Base-by-base conservation (phyloP, 2,888 invertebrate genomes). In the Pyrochroa serraticornis region DNA sequence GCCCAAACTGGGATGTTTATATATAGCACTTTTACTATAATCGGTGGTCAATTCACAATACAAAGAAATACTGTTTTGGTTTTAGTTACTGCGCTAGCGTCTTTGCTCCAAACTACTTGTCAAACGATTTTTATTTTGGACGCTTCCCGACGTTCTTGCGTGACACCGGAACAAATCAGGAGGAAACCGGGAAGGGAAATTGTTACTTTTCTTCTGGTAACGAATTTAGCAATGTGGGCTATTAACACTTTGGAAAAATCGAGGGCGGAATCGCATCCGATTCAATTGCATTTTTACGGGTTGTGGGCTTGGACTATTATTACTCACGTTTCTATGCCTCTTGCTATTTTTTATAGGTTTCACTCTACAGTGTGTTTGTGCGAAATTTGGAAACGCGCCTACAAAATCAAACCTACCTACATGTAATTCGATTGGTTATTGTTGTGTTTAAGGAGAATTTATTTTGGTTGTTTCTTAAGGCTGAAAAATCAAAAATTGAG, bases 281-380 rank as follows among this genome's bases (percentile, higher is more conserved):
- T 91, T 8, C 93, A 94, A 73, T 80, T 92, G 8, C 80, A 87
- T 46, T 93, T 94, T 79, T 93, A 90, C 74, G 93, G 93, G 0
- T 85, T 90, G 0, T 93, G 93, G 92, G 91, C 91, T 1, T 95
- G 94, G 94, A 92, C 93, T 0, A 91, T 94, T 66, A 93, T 95
- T 68, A 92, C 92, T 0, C 93, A 94, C 74, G 89, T 93, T 0
- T 91, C 92, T 0, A 92, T 93, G 88, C 94, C 94, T 0, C 80
- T 95, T 42, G 92, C 92, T 0, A 93, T 94, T 68, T 94, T 94
- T 80, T 95, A 93, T 79, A 82, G 95, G 37, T 95, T 95, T 75
- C 94, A 95, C 78, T 93, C 93, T 1, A 93, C 94, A 0, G 94
- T 95, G 67, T 95, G 95, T 77, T 84, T 95, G 12, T 94, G 93